A percentile compares a stretch with the other conserved stretches of the same genome.
Conservation (phyloP, 2,797 vertebrate species). For the Botia almorhae region DNA sequence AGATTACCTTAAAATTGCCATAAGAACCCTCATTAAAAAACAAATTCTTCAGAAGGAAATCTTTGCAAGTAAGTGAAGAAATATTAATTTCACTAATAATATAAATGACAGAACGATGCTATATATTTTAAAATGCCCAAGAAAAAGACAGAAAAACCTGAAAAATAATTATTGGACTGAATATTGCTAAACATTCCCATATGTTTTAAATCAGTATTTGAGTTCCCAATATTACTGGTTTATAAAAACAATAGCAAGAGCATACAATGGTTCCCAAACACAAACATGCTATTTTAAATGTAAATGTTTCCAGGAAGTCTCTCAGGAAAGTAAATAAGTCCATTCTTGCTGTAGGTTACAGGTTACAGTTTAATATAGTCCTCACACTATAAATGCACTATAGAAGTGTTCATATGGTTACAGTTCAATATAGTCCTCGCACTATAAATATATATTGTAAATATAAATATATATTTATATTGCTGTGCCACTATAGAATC, state of each 20-base stretch:
- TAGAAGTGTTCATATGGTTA: background rate
- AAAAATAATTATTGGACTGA: no score
- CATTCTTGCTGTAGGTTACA: background rate
- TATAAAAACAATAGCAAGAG: constrained; percentile 2
- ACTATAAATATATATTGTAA: background rate
- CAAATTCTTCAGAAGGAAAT: no score
- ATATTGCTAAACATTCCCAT: no score
- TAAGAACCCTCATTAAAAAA: no score
- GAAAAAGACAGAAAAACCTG: background rate
- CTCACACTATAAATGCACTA: background rate
- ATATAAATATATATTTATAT: background rate
- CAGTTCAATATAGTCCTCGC: constrained; percentile 4
- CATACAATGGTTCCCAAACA: background rate
- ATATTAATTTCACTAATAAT: no score
- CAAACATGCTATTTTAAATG: constrained; percentile 36
- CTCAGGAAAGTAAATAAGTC: constrained; percentile 21
- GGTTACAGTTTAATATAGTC: constrained; percentile 13
- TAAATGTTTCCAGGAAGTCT: constrained; percentile 25
- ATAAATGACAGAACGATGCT: no score
- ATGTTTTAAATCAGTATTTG: background rate
- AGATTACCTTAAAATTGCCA: no score
- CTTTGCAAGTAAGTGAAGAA: no score
- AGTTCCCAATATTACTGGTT: background rate
- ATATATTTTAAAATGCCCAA: no score
- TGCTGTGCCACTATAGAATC: background rate